phyloP scores from a whole-genome alignment of 2,113 vertebrate genomes.

The Xerus inauris region DNA sequence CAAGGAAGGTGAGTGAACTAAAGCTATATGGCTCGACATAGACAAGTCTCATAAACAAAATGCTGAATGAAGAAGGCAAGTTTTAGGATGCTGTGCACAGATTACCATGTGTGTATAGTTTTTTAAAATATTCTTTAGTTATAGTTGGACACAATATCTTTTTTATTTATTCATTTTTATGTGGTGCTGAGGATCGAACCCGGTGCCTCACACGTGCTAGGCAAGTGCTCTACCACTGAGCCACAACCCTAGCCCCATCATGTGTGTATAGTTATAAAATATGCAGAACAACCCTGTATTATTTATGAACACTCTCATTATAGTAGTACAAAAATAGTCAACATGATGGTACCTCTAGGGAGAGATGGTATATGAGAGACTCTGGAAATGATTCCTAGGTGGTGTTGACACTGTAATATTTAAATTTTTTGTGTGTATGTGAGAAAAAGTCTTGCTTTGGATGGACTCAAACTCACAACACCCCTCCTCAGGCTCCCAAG shows the following conservation, averaged over 20 bases:
- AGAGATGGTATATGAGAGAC: not conserved
- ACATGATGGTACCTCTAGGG: not conserved
- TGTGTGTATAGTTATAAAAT: not conserved
- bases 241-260: too few relatives aligned
- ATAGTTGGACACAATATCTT: too few relatives aligned
- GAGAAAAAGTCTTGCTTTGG: not conserved
- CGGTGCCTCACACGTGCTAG: too few relatives aligned
- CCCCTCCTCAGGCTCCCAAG: not conserved
- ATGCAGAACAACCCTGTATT: not conserved
- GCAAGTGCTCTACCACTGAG: too few relatives aligned
- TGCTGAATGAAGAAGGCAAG: constrained; percentile 7
- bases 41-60: not conserved
- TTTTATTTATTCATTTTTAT: too few relatives aligned
- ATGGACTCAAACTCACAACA: not conserved
- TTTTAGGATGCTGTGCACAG: not conserved
- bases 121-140: too few relatives aligned
- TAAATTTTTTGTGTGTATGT: not conserved
- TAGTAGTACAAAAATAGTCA: not conserved
- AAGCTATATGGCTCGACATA: not conserved
- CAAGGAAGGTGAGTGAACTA: not conserved
- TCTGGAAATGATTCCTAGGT: not conserved
- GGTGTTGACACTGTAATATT: not conserved
- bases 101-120: not conserved
- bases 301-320: not conserved
- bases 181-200: too few relatives aligned